Evolutionary conservation across 2,113 vertebrate genomes (phyloP).

Genomic region (Crotalus horridus): DNA sequence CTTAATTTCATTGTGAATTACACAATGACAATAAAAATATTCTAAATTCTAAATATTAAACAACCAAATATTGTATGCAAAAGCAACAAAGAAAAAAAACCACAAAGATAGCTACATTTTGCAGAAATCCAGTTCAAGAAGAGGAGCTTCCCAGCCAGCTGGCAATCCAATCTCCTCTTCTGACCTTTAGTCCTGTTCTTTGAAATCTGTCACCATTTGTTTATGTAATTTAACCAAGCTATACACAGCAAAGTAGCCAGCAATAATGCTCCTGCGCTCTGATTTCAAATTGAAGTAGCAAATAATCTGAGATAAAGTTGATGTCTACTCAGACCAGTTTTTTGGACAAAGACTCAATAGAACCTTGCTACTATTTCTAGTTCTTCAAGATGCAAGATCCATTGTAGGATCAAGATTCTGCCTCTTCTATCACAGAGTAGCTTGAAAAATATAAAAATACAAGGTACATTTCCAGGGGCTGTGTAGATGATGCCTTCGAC

Average conservation of each 20-base stretch:
- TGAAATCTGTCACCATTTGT: background rate
- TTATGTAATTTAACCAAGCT: background rate
- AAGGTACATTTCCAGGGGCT: background rate
- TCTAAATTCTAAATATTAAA: background rate
- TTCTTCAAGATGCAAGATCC: background rate
- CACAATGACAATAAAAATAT: too few species aligned
- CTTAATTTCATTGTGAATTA: too few species aligned
- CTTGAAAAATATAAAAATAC: background rate
- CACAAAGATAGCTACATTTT: background rate
- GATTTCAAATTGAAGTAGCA: background rate
- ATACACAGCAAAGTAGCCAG: background rate
- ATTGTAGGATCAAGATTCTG: background rate
- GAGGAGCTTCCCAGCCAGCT: background rate
- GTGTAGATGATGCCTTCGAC: background rate
- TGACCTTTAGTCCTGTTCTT: background rate
- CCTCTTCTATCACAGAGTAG: background rate
- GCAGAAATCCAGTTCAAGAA: background rate
- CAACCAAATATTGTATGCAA: background rate
- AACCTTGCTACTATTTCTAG: background rate
- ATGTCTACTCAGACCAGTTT: background rate
- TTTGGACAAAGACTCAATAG: background rate
- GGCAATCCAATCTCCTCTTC: too few species aligned
- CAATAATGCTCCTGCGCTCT: background rate
- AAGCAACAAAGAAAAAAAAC: background rate
- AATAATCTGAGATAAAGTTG: background rate